Evolutionary conservation across 2,797 vertebrate species (phyloP).

Genomic region (Luscinia megarhynchos): DNA sequence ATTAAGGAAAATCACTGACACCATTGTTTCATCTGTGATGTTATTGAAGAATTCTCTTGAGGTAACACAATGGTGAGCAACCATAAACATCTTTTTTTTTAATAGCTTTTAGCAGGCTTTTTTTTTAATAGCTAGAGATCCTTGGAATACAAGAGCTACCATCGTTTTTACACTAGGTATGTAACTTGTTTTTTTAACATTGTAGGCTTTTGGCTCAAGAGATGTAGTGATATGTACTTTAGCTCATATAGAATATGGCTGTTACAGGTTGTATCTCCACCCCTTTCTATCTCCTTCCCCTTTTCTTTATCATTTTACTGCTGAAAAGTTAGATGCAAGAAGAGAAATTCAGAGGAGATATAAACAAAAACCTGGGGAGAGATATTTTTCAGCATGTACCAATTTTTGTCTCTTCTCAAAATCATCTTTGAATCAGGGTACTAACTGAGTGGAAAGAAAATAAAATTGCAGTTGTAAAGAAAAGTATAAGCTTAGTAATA

Average conservation of each 20-base stretch:
- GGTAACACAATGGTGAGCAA: not conserved
- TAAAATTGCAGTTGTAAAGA: not conserved
- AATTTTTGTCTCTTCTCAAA: not conserved
- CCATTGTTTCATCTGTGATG: not conserved
- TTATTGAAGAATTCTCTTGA: not conserved
- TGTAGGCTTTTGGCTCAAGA: not conserved
- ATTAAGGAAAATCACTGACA: not conserved
- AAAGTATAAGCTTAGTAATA: not conserved
- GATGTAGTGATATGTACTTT: not conserved
- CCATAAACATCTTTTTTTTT: not conserved
- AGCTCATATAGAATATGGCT: not conserved
- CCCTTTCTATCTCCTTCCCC: not conserved
- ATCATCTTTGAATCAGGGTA: not conserved
- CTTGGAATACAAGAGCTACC: not conserved
- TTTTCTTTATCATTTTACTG: not conserved
- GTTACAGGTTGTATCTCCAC: not conserved
- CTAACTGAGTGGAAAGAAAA: not conserved
- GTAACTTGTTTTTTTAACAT: not conserved
- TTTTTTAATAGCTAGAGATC: not conserved
- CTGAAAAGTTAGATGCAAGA: not conserved
- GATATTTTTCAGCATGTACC: not conserved
- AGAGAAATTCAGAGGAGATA: not conserved
- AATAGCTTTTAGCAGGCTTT: not conserved
- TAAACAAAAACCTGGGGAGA: not conserved
- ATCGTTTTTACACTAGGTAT: not conserved